Conservation (phyloP, 2,113 vertebrate genomes). For the Amblyornis subalaris region DNA sequence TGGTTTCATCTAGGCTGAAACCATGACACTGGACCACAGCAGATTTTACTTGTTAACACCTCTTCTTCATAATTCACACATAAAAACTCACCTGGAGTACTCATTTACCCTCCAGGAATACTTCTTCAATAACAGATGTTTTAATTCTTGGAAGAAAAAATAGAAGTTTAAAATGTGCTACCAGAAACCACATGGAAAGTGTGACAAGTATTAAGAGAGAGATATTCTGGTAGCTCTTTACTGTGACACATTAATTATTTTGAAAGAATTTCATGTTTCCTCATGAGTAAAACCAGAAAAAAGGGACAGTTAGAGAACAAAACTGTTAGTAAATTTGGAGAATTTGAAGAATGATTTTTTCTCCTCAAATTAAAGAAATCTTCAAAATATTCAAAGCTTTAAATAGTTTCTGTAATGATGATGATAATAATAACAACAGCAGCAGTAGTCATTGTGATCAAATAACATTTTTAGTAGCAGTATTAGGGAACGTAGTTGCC, state of each 20-base stretch:
- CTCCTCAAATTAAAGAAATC: background rate
- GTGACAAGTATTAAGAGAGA: background rate
- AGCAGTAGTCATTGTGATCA: background rate
- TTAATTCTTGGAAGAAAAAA: background rate
- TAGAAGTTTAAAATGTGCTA: background rate
- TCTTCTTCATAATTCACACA: background rate
- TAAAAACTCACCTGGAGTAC: background rate
- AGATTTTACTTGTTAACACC: background rate
- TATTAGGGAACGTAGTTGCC: background rate
- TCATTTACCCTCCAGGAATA: background rate
- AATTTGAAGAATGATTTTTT: background rate
- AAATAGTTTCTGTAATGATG: background rate
- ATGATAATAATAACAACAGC: background rate
- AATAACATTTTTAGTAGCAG: background rate
- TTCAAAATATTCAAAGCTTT: background rate
- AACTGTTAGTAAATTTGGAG: background rate
- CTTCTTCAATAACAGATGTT: background rate
- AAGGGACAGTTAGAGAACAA: rapidly evolving
- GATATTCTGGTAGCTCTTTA: background rate
- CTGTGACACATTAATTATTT: background rate
- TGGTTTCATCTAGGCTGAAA: background rate
- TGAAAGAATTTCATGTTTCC: background rate
- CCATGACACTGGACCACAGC: background rate
- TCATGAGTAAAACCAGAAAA: background rate
- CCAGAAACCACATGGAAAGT: background rate